Conservation (phyloP, 2,113 vertebrate genomes). For the Eretmochelys imbricata region DNA sequence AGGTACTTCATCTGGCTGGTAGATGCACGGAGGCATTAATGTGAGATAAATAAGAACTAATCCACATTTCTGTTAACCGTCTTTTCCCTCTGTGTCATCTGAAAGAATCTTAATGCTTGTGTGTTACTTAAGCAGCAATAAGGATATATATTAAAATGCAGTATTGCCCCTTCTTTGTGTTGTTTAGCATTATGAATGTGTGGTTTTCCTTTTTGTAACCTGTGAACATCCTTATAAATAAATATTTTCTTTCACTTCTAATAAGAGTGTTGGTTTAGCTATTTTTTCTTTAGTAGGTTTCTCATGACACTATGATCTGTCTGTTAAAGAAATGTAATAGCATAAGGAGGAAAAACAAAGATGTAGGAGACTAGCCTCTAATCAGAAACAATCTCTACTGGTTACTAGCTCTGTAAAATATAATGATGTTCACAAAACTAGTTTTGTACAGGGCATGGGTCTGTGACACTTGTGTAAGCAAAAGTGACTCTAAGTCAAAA, state of each 20-base stretch:
- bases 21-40: background rate
- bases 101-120: background rate
- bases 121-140: background rate
- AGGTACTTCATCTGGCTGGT: background rate
- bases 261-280: background rate
- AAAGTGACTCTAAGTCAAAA: background rate
- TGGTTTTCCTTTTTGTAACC: background rate
- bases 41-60: background rate
- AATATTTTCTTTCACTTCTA: background rate
- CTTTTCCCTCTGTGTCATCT: background rate
- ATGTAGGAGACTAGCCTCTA: background rate
- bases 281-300: background rate
- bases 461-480: background rate
- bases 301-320: background rate
- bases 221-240: background rate
- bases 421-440: background rate
- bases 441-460: background rate
- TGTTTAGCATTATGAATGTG: background rate
- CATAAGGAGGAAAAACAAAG: background rate
- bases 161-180: background rate
- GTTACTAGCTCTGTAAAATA: background rate
- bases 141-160: background rate
- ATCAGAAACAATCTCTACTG: constrained; percentile 6
- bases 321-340: constrained; percentile 1
- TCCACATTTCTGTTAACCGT: background rate